Evolutionary conservation across 2,113 vertebrate genomes (phyloP), one percentile per base, ranked within the genome.

Genomic region (Podiceps cristatus): DNA sequence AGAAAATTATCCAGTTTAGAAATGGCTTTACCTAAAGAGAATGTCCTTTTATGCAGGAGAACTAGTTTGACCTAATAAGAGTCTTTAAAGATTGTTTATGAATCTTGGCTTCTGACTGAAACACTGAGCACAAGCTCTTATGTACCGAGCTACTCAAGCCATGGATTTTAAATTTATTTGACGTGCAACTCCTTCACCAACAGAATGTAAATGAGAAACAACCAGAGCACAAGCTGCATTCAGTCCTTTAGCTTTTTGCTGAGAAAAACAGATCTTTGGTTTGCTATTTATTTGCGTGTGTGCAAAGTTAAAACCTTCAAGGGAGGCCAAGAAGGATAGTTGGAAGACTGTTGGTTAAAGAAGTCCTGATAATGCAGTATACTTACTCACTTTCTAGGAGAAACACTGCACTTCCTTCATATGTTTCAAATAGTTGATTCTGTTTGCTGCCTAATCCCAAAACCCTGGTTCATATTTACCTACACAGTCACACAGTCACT

Each of bases 101-200:
- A 90, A 17, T 74, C 58, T 86, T 88, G 59, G 24, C 35, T 79
- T 73, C 58, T 90, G 60, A 75, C 49, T 93, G 42, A 82, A 85
- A 53, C 1, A 18, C 50, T 86, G 77, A 86, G 31, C 45, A 35
- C 20, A 86, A 86, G 37, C 19, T 83, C 11, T 60, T 90, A 76
- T 4, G 8, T n/a, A 44, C 52, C 56, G 74, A 84, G 37, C 8
- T 79, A 71, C 35, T 90, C 2, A 3, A 86, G 42, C 27, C 5
- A 40, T 22, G 31, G 45, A 71, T 93, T 95, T 93, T 24, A 77
- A 96, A 92, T 88, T 80, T 77, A 67, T 83, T 96, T 91, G 73
- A 75, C 37, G 7, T 75, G 33, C 5, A 58, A 7, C 16, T 80
- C 11, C 58, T 37, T 82, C 37, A 53, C 40, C 8, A 72, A n/a